Conservation (phyloP, 2,888 invertebrate genomes). For the Ametastegia equiseti region DNA sequence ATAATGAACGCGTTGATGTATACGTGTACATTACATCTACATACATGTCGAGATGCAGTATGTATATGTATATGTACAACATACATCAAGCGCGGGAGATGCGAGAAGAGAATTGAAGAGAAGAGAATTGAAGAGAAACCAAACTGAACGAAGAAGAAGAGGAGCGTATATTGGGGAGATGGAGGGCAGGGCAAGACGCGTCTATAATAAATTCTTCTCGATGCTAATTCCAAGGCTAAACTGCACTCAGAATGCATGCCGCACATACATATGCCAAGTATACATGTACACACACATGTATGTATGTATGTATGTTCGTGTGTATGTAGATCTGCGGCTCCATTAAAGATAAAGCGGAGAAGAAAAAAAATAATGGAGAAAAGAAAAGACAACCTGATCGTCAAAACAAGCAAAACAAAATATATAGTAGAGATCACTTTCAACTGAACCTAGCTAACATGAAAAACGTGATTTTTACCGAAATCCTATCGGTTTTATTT, state of each 20-base stretch:
- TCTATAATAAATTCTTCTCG: slow-evolving; percentile 26
- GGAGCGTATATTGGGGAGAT: neutral
- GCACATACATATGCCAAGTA: neutral
- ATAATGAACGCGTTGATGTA: neutral
- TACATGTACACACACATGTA: neutral
- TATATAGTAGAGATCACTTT: neutral
- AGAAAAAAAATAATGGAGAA: neutral
- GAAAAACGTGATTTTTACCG: too few species aligned
- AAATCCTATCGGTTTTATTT: too few species aligned
- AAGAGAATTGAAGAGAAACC: neutral
- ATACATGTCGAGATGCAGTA: neutral
- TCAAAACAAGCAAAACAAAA: too few species aligned
- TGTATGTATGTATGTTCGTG: neutral
- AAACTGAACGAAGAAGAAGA: slow-evolving; percentile 3
- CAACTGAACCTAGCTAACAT: too few species aligned
- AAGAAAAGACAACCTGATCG: neutral
- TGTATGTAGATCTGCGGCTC: neutral
- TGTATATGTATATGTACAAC: neutral
- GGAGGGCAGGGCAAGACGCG: slow-evolving; percentile 12
- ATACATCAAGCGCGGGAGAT: neutral
- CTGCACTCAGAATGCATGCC: slow-evolving; percentile 26
- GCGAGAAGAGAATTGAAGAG: neutral
- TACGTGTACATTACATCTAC: neutral
- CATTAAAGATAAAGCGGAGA: neutral
- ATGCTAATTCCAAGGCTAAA: slow-evolving; percentile 41